Conservation (phyloP, 2,113 vertebrate genomes). For the Corythoichthys haematopterus region DNA sequence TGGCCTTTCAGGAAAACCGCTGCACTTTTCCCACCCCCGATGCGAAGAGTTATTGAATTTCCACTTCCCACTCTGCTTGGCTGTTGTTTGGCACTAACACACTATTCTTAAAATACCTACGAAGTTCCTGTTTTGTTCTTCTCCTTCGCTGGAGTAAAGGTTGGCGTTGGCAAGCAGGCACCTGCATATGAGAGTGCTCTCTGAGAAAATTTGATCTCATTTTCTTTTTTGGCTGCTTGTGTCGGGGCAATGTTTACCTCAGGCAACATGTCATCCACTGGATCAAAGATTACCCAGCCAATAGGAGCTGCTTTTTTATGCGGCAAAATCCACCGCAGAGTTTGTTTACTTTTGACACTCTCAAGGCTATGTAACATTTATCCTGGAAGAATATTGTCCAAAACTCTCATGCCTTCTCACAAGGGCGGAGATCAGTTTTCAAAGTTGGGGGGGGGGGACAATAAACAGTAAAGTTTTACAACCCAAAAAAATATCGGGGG, state of each 20-base stretch:
- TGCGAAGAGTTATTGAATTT: slow-evolving; percentile 31
- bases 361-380: slow-evolving; percentile 41
- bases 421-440: no score
- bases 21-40: slow-evolving; percentile 23
- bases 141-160: slow-evolving; percentile 40
- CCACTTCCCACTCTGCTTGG: slow-evolving; percentile 20
- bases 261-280: slow-evolving; percentile 28
- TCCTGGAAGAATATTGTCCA: slow-evolving; percentile 42
- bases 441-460: no score
- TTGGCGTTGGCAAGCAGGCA: slow-evolving; percentile 37
- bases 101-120: slow-evolving; percentile 52
- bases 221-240: slow-evolving; percentile 43
- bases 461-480: no score
- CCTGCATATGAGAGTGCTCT: slow-evolving; percentile 29
- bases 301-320: slow-evolving; percentile 18
- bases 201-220: slow-evolving; percentile 40
- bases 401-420: slow-evolving; percentile 32
- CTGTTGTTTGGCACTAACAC: slow-evolving; percentile 28
- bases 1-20: slow-evolving; percentile 27
- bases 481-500: no score
- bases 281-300: slow-evolving; percentile 35
- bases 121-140: slow-evolving; percentile 26
- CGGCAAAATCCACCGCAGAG: slow-evolving; percentile 25
- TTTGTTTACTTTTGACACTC: slow-evolving; percentile 37
- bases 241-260: slow-evolving; percentile 32